Conservation (phyloP, 1,140 invertebrate species). For the Danaus melanippus region DNA sequence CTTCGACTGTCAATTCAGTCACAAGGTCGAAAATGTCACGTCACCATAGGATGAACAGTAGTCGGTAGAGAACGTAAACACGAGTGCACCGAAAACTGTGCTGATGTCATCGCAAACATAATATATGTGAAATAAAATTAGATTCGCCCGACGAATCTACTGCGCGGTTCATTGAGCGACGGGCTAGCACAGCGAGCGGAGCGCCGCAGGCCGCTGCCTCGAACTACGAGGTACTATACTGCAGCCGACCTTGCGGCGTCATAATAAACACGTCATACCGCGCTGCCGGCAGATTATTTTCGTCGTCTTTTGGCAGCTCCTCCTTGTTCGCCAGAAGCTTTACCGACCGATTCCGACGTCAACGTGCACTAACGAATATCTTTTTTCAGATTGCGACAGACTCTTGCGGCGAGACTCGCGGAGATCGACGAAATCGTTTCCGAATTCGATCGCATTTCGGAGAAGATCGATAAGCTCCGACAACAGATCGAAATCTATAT, state of each 20-base stretch:
- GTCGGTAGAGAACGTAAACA: constrained; percentile 62
- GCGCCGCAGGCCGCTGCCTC: constrained; percentile 61
- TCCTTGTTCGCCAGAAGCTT: constrained; percentile 30
- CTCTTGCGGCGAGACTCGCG: constrained; percentile 65
- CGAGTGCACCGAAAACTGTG: constrained; percentile 55
- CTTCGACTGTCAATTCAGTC: constrained; percentile 24
- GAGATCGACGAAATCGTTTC: constrained; percentile 65
- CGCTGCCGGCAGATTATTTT: constrained; percentile 54
- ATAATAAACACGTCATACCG: constrained; percentile 39
- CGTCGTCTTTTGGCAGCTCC: constrained; percentile 62
- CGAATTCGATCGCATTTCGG: constrained; percentile 71
- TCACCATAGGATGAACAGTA: constrained; percentile 35
- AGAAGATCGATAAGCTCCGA: constrained; percentile 77
- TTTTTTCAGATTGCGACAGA: constrained; percentile 68
- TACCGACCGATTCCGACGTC: constrained; percentile 24
- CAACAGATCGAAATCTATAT: constrained; percentile 76
- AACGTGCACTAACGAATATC: constrained; percentile 31
- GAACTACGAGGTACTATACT: constrained; percentile 52
- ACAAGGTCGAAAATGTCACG: constrained; percentile 46
- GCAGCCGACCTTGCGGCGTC: constrained; percentile 59
- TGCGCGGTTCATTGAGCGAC: constrained; percentile 65
- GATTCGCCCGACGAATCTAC: constrained; percentile 48
- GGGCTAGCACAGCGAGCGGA: constrained; percentile 61
- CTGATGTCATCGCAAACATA: constrained; percentile 67
- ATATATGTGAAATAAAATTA: constrained; percentile 59